Conservation (phyloP, 2,888 invertebrate species). For the Harpalus rufipes region DNA sequence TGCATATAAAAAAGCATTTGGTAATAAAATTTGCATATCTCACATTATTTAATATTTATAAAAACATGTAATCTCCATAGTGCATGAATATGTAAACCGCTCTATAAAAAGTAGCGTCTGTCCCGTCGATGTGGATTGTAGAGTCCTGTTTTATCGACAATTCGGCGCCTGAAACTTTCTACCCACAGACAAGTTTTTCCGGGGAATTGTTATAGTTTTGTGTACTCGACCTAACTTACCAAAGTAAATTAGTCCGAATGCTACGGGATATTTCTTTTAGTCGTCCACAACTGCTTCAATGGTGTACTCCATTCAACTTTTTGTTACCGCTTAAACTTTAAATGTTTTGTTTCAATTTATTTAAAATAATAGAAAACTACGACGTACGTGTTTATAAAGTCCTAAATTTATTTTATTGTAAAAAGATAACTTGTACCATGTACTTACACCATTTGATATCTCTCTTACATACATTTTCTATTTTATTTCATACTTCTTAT, state of each 20-base stretch:
- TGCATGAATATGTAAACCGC: slow-evolving; percentile 39
- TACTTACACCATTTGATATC: too few relatives aligned
- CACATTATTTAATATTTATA: slow-evolving; percentile 19
- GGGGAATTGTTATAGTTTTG: slow-evolving; percentile 35
- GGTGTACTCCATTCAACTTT: neutral
- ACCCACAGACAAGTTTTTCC: slow-evolving; percentile 37
- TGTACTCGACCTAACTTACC: slow-evolving; percentile 24
- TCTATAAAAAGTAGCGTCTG: slow-evolving; percentile 16
- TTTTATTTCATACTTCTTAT: too few relatives aligned
- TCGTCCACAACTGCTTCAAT: neutral
- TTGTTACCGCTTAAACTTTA: neutral
- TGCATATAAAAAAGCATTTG: neutral
- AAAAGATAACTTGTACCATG: too few relatives aligned
- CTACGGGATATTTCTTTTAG: neutral
- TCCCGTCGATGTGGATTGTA: neutral
- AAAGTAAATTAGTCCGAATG: slow-evolving; percentile 30
- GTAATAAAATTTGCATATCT: slow-evolving; percentile 45
- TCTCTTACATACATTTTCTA: too few relatives aligned
- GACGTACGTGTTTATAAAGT: neutral
- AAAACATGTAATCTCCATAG: slow-evolving; percentile 10
- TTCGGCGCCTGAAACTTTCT: slow-evolving; percentile 33
- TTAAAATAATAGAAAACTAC: slow-evolving; percentile 26
- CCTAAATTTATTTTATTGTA: too few relatives aligned
- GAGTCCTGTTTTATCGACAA: slow-evolving; percentile 37
- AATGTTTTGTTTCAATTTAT: neutral